phyloP scores from a whole-genome alignment of 2,888 invertebrate species.

The Nemotelus nigrinus region DNA sequence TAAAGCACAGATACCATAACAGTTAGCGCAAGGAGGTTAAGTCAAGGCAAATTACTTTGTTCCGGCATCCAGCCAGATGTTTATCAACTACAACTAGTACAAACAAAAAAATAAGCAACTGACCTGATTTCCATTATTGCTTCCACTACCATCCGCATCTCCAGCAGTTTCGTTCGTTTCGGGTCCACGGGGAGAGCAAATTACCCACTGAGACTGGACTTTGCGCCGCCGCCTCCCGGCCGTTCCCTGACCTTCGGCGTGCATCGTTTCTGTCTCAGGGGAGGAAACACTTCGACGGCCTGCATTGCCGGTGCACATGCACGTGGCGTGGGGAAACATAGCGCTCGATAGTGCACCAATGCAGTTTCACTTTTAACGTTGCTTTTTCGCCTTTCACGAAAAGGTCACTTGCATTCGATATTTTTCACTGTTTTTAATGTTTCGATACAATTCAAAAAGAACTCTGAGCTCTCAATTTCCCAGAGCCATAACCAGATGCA shows the following conservation, averaged over 20 bases:
- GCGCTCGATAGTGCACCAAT: background rate
- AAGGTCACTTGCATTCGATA: background rate
- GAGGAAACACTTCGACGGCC: conserved; percentile 36
- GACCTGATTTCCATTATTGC: conserved; percentile 41
- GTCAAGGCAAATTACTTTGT: no score
- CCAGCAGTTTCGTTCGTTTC: background rate
- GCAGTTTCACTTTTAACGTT: conserved; percentile 11
- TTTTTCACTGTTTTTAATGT: background rate
- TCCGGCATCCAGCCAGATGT: no score
- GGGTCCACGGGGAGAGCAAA: conserved; percentile 26
- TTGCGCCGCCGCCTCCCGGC: conserved; percentile 23
- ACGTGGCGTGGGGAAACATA: conserved; percentile 48
- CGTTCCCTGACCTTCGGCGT: conserved; percentile 19
- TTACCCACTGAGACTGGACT: conserved; percentile 39
- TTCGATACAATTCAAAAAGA: background rate
- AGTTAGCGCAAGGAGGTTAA: no score
- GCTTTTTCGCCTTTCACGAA: background rate
- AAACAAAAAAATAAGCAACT: background rate
- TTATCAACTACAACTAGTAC: no score
- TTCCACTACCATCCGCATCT: background rate
- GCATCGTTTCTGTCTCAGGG: background rate
- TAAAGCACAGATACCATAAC: no score
- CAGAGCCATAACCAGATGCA: background rate
- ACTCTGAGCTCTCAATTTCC: background rate
- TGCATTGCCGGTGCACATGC: conserved; percentile 45